Evolutionary conservation across 2,113 vertebrate species (phyloP).

Genomic region (Peromyscus maniculatus): DNA sequence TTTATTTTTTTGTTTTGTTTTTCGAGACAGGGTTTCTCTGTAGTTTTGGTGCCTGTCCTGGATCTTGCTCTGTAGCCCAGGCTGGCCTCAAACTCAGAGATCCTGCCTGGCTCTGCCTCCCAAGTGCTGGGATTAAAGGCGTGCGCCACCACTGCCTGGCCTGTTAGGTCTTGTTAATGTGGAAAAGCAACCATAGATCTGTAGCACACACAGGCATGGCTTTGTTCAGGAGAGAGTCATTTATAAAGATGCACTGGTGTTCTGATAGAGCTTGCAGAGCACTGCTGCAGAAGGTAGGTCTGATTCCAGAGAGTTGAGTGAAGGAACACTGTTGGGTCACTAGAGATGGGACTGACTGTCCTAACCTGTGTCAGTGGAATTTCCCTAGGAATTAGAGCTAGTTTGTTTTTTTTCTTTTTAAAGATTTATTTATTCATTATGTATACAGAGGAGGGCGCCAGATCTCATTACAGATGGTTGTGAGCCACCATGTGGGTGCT

Average conservation of each 20-base stretch:
- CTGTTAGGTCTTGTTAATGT: not conserved
- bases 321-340: not conserved
- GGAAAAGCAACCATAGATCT: not conserved
- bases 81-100: no score
- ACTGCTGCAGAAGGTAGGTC: not conserved
- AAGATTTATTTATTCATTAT: no score
- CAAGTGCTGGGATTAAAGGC: no score
- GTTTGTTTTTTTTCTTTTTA: not conserved
- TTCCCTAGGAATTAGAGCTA: not conserved
- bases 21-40: no score
- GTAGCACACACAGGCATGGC: not conserved
- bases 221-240: not conserved
- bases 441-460: no score
- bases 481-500: no score
- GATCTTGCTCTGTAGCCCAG: no score
- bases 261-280: not conserved
- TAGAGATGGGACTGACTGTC: not conserved
- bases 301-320: slow-evolving; percentile 17
- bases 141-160: no score
- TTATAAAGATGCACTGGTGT: not conserved
- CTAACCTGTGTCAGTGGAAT: not conserved
- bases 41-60: no score
- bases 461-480: no score
- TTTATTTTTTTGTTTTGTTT: no score
- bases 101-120: no score